These are phyloP conservation scores for Chamaetylas fuelleborni DNA, from an alignment of 2,113 vertebrate genomes.

Conservation along the genomic window DNA sequence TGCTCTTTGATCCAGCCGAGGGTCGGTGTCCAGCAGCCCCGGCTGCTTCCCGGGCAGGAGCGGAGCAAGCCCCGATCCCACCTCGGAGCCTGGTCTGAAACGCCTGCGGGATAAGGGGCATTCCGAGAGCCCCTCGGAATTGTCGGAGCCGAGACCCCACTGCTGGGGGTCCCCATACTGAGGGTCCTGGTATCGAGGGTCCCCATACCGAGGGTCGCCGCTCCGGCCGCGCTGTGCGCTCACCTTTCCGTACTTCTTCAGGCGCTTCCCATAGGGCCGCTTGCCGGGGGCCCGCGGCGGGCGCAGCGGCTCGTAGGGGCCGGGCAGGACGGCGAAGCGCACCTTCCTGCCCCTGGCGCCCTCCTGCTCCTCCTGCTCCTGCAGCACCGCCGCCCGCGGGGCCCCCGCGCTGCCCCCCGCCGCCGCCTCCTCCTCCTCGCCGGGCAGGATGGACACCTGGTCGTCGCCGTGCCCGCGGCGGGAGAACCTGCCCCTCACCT, in stretches of 20 bases:
- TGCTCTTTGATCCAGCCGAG: neutral
- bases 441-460: constrained; percentile 5
- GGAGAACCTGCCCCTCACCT: neutral
- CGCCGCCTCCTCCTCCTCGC: neutral
- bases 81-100: no score
- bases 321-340: constrained; percentile 63
- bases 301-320: constrained; percentile 65
- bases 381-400: neutral
- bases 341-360: neutral
- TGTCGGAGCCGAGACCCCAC: neutral
- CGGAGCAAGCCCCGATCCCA: neutral
- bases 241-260: constrained; percentile 78
- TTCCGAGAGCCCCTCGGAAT: neutral
- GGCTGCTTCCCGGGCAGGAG: neutral
- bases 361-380: neutral
- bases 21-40: neutral
- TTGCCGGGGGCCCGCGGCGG: neutral
- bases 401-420: neutral
- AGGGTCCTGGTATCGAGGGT: no score
- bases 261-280: constrained; percentile 38
- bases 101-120: neutral
- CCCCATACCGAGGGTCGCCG: no score
- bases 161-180: rapidly evolving
- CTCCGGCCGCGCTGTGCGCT: neutral
- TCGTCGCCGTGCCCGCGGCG: constrained; percentile 5